These are phyloP conservation scores for Melopsittacus undulatus DNA, from an alignment of 2,797 vertebrate genomes.

Conservation along the genomic window DNA sequence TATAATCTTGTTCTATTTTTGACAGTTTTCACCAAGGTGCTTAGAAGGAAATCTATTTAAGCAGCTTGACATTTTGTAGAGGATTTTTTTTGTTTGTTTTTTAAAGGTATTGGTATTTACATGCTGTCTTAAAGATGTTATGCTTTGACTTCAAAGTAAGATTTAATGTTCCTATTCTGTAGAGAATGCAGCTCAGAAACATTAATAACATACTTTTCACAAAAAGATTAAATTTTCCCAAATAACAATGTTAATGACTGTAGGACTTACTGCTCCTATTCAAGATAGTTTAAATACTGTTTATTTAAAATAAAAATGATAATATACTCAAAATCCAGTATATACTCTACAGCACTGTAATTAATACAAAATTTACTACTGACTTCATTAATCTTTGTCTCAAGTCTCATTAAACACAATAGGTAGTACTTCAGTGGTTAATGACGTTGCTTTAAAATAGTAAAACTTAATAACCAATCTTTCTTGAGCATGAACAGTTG, in stretches of 20 bases:
- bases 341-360: background rate
- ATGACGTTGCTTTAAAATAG: background rate
- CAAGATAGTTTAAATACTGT: background rate
- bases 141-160: background rate
- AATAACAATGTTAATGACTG: background rate
- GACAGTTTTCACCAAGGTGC: background rate
- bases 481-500: background rate
- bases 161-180: background rate
- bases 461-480: background rate
- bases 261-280: background rate
- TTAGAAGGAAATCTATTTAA: background rate
- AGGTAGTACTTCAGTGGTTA: background rate
- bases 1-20: background rate
- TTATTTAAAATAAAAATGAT: slow-evolving; percentile 16
- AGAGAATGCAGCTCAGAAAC: background rate
- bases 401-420: slow-evolving; percentile 36
- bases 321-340: background rate
- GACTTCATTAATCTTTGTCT: background rate
- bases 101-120: background rate
- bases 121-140: background rate
- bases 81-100: background rate
- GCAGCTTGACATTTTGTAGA: background rate
- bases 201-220: background rate
- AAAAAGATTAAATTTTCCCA: background rate
- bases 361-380: background rate